phyloP scores from a whole-genome alignment of 2,113 vertebrate species.

The Passer domesticus region DNA sequence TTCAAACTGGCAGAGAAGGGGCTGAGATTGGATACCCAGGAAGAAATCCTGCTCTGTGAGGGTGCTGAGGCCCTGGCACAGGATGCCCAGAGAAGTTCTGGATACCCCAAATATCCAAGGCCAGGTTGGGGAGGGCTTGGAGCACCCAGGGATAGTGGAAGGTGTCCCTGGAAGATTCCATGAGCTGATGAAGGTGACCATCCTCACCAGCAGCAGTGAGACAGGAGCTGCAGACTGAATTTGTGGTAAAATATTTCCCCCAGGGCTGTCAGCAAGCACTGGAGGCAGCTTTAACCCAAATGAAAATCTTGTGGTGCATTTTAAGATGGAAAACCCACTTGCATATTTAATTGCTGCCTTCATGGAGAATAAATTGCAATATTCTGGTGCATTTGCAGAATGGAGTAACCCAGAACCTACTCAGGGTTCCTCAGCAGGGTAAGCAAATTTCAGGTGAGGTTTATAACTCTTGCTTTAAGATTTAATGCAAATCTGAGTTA shows the following conservation, averaged over 20 bases:
- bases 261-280: neutral
- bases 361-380: neutral
- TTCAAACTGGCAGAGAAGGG: neutral
- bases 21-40: neutral
- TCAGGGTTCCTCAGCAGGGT: neutral
- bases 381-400: neutral
- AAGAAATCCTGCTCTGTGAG: neutral
- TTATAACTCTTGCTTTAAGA: neutral
- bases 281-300: neutral
- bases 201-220: neutral
- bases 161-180: neutral
- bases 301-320: neutral
- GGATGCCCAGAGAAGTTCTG: neutral
- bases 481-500: neutral
- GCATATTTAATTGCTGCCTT: neutral
- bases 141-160: rapidly evolving
- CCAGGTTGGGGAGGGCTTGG: neutral
- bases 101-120: neutral
- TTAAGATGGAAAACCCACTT: neutral
- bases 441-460: neutral
- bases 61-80: neutral
- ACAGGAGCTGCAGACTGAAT: neutral
- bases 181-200: neutral
- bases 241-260: neutral
- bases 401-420: neutral